Conservation (phyloP, 2,113 vertebrate genomes). For the Xyliphius kryptos region DNA sequence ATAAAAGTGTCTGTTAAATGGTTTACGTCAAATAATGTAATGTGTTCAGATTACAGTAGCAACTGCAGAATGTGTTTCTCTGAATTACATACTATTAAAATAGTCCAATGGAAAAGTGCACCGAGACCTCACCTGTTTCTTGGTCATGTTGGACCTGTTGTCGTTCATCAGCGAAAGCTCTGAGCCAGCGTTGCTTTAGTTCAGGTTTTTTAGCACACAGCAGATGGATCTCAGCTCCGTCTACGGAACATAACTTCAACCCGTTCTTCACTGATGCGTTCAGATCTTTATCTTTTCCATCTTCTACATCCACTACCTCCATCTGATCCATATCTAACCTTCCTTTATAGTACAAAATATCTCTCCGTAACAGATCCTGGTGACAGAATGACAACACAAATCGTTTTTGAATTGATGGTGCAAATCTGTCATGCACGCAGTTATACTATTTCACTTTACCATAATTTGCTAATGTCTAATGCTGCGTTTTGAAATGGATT, state of each 20-base stretch:
- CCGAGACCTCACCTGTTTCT: slow-evolving; percentile 74
- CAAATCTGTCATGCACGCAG: too few species aligned
- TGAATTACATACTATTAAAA: too few species aligned
- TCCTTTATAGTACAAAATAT: slow-evolving; percentile 91
- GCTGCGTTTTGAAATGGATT: too few species aligned
- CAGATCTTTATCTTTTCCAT: slow-evolving; percentile 87
- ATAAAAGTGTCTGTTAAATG: too few species aligned
- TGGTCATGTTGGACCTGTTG: slow-evolving; percentile 82
- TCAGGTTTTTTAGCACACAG: slow-evolving; percentile 87
- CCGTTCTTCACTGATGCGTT: slow-evolving; percentile 84
- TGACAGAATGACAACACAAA: background rate
- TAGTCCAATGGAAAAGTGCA: too few species aligned
- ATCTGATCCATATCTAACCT: slow-evolving; percentile 82
- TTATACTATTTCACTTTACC: too few species aligned
- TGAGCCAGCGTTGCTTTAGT: slow-evolving; percentile 88
- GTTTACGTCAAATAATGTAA: too few species aligned
- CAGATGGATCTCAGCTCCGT: slow-evolving; percentile 73
- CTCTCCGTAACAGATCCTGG: slow-evolving; percentile 86
- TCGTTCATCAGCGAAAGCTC: slow-evolving; percentile 83
- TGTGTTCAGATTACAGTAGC: too few species aligned
- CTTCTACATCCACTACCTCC: slow-evolving; percentile 82
- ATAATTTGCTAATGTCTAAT: too few species aligned
- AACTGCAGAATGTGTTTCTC: too few species aligned
- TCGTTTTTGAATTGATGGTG: background rate
- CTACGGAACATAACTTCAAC: slow-evolving; percentile 69